phyloP scores from a whole-genome alignment of 2,113 vertebrate species.

The Blennius ocellaris region DNA sequence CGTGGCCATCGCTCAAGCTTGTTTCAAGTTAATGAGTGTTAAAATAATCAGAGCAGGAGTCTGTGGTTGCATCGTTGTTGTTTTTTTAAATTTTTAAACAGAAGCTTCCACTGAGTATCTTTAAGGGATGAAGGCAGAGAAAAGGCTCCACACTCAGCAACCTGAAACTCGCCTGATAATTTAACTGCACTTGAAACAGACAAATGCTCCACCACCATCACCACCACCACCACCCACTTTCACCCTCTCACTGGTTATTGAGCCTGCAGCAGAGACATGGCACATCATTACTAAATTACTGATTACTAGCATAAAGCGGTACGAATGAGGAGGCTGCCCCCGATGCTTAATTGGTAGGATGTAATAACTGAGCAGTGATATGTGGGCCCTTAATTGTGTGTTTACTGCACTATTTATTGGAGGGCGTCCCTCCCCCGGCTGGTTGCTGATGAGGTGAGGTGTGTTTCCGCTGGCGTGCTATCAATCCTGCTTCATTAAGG shows the following conservation, averaged over 20 bases:
- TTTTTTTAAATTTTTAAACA: neutral
- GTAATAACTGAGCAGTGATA: constrained; percentile 76
- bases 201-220: constrained; percentile 24
- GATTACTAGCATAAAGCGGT: constrained; percentile 70
- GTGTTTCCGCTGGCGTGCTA: constrained; percentile 62
- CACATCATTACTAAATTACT: constrained; percentile 71
- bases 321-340: constrained; percentile 71
- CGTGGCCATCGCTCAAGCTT: neutral
- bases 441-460: constrained; percentile 74
- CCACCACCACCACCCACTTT: constrained; percentile 36
- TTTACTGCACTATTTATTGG: constrained; percentile 80
- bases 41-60: neutral
- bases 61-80: neutral
- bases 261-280: constrained; percentile 53
- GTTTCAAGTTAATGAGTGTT: no score
- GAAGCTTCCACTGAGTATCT: neutral
- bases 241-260: constrained; percentile 55
- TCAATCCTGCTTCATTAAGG: constrained; percentile 80
- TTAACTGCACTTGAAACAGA: constrained; percentile 13
- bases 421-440: constrained; percentile 63
- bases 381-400: constrained; percentile 79
- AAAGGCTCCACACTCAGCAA: neutral
- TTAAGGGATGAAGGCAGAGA: neutral
- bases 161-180: constrained; percentile 2
- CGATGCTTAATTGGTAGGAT: constrained; percentile 76